Conservation (phyloP, 2,113 vertebrate genomes). For the Dipodomys merriami region DNA sequence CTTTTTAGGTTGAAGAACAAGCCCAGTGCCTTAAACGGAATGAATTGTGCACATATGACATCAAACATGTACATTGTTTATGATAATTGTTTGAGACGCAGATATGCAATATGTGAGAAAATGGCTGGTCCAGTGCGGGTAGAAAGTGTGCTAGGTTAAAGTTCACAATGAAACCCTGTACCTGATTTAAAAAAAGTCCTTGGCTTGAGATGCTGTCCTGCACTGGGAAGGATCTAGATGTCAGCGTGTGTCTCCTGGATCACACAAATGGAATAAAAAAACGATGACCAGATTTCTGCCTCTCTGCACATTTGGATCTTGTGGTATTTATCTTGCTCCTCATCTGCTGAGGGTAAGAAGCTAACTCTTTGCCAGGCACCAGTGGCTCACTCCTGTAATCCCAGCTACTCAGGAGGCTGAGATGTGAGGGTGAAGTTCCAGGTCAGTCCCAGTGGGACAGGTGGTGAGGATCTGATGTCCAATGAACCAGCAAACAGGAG, state of each 20-base stretch:
- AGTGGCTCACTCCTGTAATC: no score
- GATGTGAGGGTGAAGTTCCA: no score
- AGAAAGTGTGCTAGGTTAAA: not conserved
- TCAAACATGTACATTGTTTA: not conserved
- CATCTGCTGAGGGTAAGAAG: not conserved
- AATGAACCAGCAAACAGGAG: no score
- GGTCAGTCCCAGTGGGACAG: no score
- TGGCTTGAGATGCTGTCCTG: not conserved
- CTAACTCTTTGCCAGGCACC: no score
- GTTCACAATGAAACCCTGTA: not conserved
- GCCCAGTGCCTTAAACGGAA: rapidly evolving
- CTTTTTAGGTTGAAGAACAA: conserved; percentile 49
- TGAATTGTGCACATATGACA: not conserved
- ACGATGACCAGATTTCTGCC: not conserved
- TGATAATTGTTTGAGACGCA: rapidly evolving
- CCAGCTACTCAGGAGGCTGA: no score
- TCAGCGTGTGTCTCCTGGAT: no score
- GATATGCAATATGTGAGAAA: not conserved
- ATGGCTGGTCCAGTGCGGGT: conserved; percentile 14
- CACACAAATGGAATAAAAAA: no score
- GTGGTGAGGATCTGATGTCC: no score
- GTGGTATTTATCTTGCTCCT: not conserved
- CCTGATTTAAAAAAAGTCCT: not conserved
- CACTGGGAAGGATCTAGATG: no score
- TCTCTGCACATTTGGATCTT: not conserved